A percentile compares a stretch with the other conserved stretches of the same genome.
These are phyloP conservation scores for Alitta virens DNA, from an alignment of 2,888 invertebrate genomes.

Conservation along the genomic window DNA sequence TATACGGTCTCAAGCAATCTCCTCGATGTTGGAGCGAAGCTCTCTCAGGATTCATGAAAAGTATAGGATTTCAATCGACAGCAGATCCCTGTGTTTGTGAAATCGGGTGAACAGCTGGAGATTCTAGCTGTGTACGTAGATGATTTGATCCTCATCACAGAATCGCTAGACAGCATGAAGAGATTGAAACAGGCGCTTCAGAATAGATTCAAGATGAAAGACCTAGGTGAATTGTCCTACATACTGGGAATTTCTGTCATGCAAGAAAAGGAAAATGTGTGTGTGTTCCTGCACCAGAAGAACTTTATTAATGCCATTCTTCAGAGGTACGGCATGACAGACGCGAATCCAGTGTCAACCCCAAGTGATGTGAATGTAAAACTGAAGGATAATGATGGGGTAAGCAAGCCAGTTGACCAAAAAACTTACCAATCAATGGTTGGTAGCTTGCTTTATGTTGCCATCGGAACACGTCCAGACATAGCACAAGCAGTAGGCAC, in stretches of 20 bases:
- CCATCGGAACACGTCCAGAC: conserved; percentile 28
- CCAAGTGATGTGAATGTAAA: conserved; percentile 1
- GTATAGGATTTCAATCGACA: too few species aligned
- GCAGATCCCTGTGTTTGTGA: conserved; percentile 20
- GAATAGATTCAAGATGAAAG: conserved; percentile 18
- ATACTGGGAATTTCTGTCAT: conserved; percentile 13
- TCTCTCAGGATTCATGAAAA: too few species aligned
- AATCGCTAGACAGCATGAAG: conserved; percentile 12
- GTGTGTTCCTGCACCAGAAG: background rate
- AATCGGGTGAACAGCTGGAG: background rate
- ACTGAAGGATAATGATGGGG: too few species aligned
- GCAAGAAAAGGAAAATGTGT: background rate
- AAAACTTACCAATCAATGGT: too few species aligned
- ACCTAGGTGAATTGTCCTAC: conserved; percentile 20
- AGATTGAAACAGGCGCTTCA: conserved; percentile 3
- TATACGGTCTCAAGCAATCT: too few species aligned
- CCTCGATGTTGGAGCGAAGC: too few species aligned
- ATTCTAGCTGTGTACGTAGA: conserved; percentile 26
- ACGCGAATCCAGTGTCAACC: conserved; percentile 7
- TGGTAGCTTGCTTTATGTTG: too few species aligned
- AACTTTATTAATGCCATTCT: conserved; percentile 1
- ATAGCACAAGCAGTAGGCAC: conserved; percentile 25
- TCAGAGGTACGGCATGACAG: background rate
- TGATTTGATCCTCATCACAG: conserved; percentile 14
- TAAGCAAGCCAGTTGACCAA: too few species aligned